A percentile compares a stretch with the other conserved stretches of the same genome.
phyloP scores from a whole-genome alignment of 1,140 invertebrate species.

The Megalonaias nervosa region DNA sequence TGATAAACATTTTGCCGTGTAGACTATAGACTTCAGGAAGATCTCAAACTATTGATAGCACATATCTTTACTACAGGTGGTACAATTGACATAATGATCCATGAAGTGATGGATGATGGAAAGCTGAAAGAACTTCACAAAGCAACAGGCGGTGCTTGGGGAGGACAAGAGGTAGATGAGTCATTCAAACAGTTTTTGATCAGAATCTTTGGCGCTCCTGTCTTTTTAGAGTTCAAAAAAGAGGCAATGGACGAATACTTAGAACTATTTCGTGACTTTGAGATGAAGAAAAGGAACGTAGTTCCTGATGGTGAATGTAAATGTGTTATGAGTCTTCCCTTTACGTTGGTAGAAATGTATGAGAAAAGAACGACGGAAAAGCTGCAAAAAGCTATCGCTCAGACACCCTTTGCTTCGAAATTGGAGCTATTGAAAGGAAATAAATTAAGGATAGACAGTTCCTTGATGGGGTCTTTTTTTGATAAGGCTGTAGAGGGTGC shows the following conservation, averaged over 20 bases:
- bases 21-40: too few species aligned
- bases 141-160: neutral
- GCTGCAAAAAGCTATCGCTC: neutral
- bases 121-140: neutral
- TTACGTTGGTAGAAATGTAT: conserved; percentile 3
- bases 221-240: neutral
- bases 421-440: conserved; percentile 6
- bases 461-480: conserved; percentile 12
- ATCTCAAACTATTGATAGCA: too few species aligned
- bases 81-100: neutral
- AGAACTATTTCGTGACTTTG: conserved; percentile 9
- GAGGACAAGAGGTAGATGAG: neutral
- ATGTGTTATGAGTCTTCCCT: conserved; percentile 1
- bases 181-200: neutral
- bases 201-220: neutral
- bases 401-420: neutral
- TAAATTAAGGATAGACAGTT: conserved; percentile 11
- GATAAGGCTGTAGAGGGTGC: neutral
- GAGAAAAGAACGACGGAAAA: conserved; percentile 3
- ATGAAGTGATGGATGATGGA: neutral
- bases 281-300: conserved; percentile 19
- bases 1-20: too few species aligned
- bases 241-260: conserved; percentile 13
- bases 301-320: neutral
- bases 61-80: neutral